Percentiles rank a stretch among this genome's conserved stretches.
Conservation (phyloP, 2,797 vertebrate species). For the Macropus fuliginosus region DNA sequence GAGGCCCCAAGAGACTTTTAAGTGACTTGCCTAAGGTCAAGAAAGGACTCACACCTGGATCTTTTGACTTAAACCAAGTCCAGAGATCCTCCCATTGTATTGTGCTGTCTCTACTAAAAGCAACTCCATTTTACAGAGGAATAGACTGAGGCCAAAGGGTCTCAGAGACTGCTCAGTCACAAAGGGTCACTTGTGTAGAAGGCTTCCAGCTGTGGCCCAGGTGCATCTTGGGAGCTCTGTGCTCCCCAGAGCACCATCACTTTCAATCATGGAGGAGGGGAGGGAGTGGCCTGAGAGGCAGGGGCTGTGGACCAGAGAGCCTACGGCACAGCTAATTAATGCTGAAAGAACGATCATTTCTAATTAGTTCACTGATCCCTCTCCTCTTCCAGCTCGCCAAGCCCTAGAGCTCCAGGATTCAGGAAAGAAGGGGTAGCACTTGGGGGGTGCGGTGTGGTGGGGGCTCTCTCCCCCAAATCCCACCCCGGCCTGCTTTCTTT, state of each 20-base stretch:
- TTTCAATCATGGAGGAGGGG: conserved; percentile 83
- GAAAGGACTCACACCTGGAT: conserved; percentile 5
- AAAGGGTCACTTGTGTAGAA: conserved; percentile 16
- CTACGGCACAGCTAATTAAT: conserved; percentile 87
- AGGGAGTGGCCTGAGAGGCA: conserved; percentile 80
- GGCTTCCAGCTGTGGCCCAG: not conserved
- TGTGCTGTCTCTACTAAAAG: not conserved
- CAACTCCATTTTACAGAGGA: conserved; percentile 69
- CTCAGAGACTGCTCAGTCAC: not conserved
- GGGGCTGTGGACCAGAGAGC: conserved; percentile 82
- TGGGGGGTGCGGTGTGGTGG: not conserved
- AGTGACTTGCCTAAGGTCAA: conserved; percentile 14
- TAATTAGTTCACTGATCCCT: conserved; percentile 90
- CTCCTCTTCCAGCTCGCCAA: conserved; percentile 60
- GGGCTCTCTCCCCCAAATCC: not conserved
- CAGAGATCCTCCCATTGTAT: not conserved
- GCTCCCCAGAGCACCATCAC: conserved; percentile 80
- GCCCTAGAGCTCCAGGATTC: not conserved
- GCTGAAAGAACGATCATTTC: conserved; percentile 89
- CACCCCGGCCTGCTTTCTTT: not conserved
- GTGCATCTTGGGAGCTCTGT: conserved; percentile 61
- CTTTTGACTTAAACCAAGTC: not conserved
- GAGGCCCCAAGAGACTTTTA: not conserved
- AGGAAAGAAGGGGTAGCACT: not conserved
- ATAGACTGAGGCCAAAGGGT: conserved; percentile 58